Evolutionary conservation across 1,140 invertebrate genomes (phyloP), one percentile per base, ranked within the genome.

Genomic region (Philotrypesis tridentata): DNA sequence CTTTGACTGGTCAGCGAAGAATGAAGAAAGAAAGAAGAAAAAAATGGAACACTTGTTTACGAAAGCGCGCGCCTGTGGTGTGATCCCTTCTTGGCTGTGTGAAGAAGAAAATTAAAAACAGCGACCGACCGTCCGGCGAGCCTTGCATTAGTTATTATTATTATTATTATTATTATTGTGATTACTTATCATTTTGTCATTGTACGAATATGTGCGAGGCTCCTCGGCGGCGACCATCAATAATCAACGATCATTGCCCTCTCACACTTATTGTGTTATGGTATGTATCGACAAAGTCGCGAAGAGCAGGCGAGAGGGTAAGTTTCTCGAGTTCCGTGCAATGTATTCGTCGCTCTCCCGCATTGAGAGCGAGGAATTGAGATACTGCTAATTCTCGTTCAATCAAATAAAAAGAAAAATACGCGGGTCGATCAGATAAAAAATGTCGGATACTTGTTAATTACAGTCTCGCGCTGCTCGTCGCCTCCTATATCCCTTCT

Each of bases 1-100:
- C 88, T 91, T 91, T 81, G 86, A 91, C 89, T 90, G 89, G 89
- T 84, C 87, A 89, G 89, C 90, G 75, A 72, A 29, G 79, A 81
- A 72, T 81, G 37, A 71, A 33, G 71, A 84, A 67, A 67, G 55
- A 72, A 83, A 74, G 65, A 76, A 82, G 63, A 71, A 87, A 87
- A 87, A 88, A 90, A 86, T 91, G 88, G 90, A 91, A 91, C 90
- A 91, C 89, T 89, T 89, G 85, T 89, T 87, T 87, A 87, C 84
- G 86, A 86, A 87, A 90, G 88, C 70, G 70, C 71, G 72, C 79
- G 79, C 71, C 37, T 63, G 12, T 63, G 68, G 55, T 79, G 70
- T 72, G 71, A 79, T 79, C 48, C 55, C 21, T 79, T 67, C 60
- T 80, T 40, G 27, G 37, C 65, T 70, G 31, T 55, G 48, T 61